Evolutionary conservation across 1,140 invertebrate genomes (phyloP), one percentile per base, ranked within the genome.

Genomic region (Anastatus disparis): DNA sequence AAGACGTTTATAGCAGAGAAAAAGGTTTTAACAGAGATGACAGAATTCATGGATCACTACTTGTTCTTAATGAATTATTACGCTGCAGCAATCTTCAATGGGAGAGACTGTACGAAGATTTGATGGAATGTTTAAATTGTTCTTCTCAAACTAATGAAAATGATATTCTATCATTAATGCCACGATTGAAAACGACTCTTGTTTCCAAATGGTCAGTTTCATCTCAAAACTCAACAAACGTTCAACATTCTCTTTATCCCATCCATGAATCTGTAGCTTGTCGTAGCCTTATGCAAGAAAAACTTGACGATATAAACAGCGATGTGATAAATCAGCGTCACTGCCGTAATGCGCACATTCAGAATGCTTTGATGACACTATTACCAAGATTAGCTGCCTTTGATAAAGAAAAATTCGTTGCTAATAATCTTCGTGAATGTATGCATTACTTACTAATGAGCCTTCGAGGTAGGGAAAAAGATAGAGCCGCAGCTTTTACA

Each of bases 341-440:
- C 17, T 90, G 91, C 0, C 91, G 93, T 74, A 95, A 91, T 52
- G 83, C 88, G 0, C 92, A 95, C 81, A 93, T 98, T 31, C 96
- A 98, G 77, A 93, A 96, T 78, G 91, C 94, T 1, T 82, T 99
- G 10, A 88, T 99, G 65, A 92, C 92, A 24, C 90, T 99, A 44
- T 87, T 99, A 70, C 97, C 97, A n/a, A 88, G 97, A 62, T 83
- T 99, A n/a, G 96, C 95, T 8, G 95, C 96, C 13, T 97, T 99
- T 75, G 92, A 96, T 81, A 92, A 91, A 63, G 89, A 91, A n/a
- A 89, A 90, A 38, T 98, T 98, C 76, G 88, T 92, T 2, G 87
- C 87, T 40, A 89, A 94, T 74, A 93, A 97, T 85, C 84, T 98
- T 2, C 89, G 87, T 17, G 89, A 90, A 1, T 92, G 94, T 2